phyloP scores from a whole-genome alignment of 2,888 invertebrate species.

The Drosophila prostipennis region DNA sequence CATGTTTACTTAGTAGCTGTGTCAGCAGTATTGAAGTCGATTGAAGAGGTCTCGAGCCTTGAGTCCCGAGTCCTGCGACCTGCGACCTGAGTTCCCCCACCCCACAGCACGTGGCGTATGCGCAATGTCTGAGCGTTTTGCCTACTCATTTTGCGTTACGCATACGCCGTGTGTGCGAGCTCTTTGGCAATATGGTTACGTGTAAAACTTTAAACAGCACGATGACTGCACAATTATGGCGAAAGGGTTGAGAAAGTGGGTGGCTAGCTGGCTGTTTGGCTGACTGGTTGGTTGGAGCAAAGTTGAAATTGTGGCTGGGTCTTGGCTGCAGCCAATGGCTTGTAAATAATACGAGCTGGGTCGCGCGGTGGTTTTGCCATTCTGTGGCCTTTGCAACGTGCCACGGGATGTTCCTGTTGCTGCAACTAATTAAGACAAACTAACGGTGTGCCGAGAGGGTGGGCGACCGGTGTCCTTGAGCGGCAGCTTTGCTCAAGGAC shows the following conservation, averaged over 20 bases:
- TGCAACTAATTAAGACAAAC: slow-evolving; percentile 77
- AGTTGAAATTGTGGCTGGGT: slow-evolving; percentile 45
- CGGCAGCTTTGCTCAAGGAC: slow-evolving; percentile 61
- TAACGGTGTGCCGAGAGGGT: slow-evolving; percentile 48
- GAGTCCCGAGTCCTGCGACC: not conserved
- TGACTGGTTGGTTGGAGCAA: no score
- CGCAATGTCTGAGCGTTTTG: slow-evolving; percentile 40
- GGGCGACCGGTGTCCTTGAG: slow-evolving; percentile 59
- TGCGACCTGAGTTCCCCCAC: slow-evolving; percentile 22
- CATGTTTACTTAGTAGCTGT: slow-evolving; percentile 43
- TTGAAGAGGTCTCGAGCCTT: slow-evolving; percentile 15
- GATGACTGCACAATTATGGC: slow-evolving; percentile 74
- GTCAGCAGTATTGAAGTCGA: slow-evolving; percentile 45
- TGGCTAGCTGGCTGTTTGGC: no score
- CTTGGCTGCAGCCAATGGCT: slow-evolving; percentile 69
- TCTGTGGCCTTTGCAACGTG: slow-evolving; percentile 35
- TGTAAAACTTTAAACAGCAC: slow-evolving; percentile 62
- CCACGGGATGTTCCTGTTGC: slow-evolving; percentile 38
- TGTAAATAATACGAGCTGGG: slow-evolving; percentile 61
- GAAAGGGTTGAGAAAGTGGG: not conserved
- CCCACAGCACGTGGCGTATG: slow-evolving; percentile 27
- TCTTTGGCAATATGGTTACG: slow-evolving; percentile 56
- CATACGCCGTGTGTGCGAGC: slow-evolving; percentile 53
- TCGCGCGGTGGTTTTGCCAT: slow-evolving; percentile 34
- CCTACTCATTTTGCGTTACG: slow-evolving; percentile 64